phyloP scores from a whole-genome alignment of 2,113 vertebrate genomes.

The Thunnus thynnus region DNA sequence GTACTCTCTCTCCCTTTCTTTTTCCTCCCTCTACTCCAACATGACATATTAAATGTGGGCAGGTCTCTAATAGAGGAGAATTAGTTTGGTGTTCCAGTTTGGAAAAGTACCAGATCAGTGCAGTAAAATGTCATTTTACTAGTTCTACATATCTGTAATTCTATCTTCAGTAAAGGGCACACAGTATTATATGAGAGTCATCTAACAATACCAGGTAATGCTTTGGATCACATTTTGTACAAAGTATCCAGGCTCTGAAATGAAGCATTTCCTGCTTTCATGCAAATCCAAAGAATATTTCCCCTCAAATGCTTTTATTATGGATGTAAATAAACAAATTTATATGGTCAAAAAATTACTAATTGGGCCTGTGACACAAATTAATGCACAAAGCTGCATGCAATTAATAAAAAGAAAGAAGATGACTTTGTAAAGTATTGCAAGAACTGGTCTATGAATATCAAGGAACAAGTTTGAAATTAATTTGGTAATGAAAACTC shows the following conservation, averaged over 20 bases:
- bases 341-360: background rate
- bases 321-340: too few relatives aligned
- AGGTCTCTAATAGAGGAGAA: background rate
- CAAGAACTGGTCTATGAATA: too few relatives aligned
- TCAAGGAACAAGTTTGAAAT: too few relatives aligned
- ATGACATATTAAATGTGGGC: background rate
- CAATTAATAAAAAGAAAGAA: too few relatives aligned
- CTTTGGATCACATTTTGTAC: background rate
- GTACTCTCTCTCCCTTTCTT: background rate
- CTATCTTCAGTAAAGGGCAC: background rate
- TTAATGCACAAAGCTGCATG: too few relatives aligned
- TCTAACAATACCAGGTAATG: background rate
- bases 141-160: background rate
- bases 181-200: background rate
- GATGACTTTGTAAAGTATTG: too few relatives aligned
- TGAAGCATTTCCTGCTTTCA: background rate
- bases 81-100: background rate
- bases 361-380: too few relatives aligned
- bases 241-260: background rate
- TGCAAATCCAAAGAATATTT: too few relatives aligned
- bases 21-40: background rate
- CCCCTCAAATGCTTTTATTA: too few relatives aligned
- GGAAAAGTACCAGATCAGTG: background rate
- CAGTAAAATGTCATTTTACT: background rate
- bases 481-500: too few relatives aligned